A percentile compares a stretch with the other conserved stretches of the same genome.
Evolutionary conservation across 1,140 invertebrate genomes (phyloP).

Genomic region (Camponotus pennsylvanicus): DNA sequence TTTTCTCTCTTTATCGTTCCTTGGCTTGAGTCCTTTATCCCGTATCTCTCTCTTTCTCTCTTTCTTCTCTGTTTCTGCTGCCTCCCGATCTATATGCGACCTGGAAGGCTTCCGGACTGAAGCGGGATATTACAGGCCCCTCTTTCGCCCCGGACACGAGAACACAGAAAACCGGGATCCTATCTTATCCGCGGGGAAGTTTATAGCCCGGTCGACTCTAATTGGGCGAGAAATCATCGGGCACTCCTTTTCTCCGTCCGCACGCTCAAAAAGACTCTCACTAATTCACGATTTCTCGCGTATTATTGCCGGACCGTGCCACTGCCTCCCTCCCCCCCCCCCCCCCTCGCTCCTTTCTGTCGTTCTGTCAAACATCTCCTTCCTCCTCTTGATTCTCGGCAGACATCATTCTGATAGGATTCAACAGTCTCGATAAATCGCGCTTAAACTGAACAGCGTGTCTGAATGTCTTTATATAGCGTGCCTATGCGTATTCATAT

Average conservation of each 20-base stretch:
- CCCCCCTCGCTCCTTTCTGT: not conserved
- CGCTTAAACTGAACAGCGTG: constrained; percentile 20
- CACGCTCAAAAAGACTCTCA: constrained; percentile 80
- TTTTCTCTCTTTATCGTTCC: constrained; percentile 40
- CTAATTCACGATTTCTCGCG: constrained; percentile 83
- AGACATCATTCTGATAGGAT: constrained; percentile 45
- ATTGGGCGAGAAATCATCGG: constrained; percentile 86
- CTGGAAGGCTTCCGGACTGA: constrained; percentile 80
- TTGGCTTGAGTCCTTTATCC: not conserved
- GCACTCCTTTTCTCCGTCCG: constrained; percentile 83
- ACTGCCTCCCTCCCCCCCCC: not conserved
- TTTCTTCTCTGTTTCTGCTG: constrained; percentile 25
- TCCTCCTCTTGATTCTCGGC: constrained; percentile 34
- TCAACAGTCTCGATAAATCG: constrained; percentile 43
- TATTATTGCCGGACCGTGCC: constrained; percentile 72
- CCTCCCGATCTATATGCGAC: constrained; percentile 76
- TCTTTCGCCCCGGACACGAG: constrained; percentile 65
- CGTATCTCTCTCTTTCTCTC: not conserved
- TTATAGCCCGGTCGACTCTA: constrained; percentile 86
- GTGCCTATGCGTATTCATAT: not conserved
- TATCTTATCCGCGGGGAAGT: constrained; percentile 85
- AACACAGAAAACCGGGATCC: constrained; percentile 80
- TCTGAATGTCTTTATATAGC: constrained; percentile 29
- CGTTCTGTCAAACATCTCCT: constrained; percentile 26
- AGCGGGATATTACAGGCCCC: constrained; percentile 77